Percentiles rank a stretch among this genome's conserved stretches.
These are phyloP conservation scores for Neotragus moschatus DNA, from an alignment of 2,113 vertebrate species.

Conservation along the genomic window DNA sequence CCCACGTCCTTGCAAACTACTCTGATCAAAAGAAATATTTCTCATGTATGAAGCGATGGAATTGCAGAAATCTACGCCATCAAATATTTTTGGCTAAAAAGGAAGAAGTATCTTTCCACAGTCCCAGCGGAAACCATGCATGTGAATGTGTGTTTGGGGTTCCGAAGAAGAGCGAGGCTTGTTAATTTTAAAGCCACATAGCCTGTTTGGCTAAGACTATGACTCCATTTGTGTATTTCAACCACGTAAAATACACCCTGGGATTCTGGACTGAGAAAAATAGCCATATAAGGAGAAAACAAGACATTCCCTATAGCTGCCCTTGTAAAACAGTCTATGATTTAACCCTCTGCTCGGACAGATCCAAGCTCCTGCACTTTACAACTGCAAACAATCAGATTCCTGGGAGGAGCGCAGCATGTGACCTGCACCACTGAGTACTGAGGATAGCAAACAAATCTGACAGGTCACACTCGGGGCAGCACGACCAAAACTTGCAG, in stretches of 20 bases:
- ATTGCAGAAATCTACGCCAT: constrained; percentile 34
- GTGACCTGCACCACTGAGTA: constrained; percentile 58
- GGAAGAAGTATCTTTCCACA: constrained; percentile 36
- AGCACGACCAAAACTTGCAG: constrained; percentile 44
- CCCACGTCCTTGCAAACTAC: background rate
- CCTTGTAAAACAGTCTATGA: constrained; percentile 74
- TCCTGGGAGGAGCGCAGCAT: constrained; percentile 48
- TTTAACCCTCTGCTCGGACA: constrained; percentile 73
- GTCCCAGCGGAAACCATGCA: background rate
- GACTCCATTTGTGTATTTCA: constrained; percentile 76
- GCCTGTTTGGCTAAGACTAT: constrained; percentile 67
- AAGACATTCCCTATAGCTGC: constrained; percentile 74
- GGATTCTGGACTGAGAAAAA: constrained; percentile 74
- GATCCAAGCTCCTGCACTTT: constrained; percentile 66
- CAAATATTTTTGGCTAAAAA: constrained; percentile 37
- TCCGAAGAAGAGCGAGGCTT: constrained; percentile 56
- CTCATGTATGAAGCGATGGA: background rate
- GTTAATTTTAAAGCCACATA: constrained; percentile 76
- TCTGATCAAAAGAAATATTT: constrained; percentile 19
- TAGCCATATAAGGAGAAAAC: constrained; percentile 77
- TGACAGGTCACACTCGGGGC: constrained; percentile 62
- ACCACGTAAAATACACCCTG: constrained; percentile 73
- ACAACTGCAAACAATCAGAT: constrained; percentile 68
- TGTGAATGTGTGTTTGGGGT: constrained; percentile 54
- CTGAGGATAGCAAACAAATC: constrained; percentile 56